Evolutionary conservation across 2,113 vertebrate species (phyloP).

Genomic region (Elanoides forficatus): DNA sequence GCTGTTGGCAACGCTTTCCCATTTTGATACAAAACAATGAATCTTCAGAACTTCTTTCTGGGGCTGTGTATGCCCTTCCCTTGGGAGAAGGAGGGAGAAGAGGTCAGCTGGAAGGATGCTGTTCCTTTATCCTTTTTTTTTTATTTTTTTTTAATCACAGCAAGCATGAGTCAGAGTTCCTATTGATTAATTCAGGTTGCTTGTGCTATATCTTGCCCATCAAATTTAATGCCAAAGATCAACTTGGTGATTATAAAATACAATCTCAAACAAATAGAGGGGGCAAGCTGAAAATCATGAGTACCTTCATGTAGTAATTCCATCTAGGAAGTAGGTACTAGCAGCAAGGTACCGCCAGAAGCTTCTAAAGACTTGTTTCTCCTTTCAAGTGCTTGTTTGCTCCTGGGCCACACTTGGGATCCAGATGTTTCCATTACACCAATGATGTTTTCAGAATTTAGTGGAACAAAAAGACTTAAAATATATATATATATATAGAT

Average conservation of each 20-base stretch:
- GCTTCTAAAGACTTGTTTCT: neutral
- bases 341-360: neutral
- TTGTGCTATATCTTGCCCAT: neutral
- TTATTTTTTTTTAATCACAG: neutral
- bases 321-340: neutral
- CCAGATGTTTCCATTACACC: neutral
- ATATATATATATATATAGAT: neutral
- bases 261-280: neutral
- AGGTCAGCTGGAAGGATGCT: neutral
- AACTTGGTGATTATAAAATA: neutral
- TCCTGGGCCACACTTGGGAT: neutral
- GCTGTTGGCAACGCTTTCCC: neutral
- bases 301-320: neutral
- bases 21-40: neutral
- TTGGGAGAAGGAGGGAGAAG: neutral
- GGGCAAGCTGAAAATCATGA: neutral
- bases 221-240: neutral
- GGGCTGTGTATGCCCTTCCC: neutral
- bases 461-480: neutral
- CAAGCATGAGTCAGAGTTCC: neutral
- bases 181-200: neutral
- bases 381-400: neutral
- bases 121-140: neutral
- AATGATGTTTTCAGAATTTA: neutral
- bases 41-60: neutral